A percentile compares a stretch with the other conserved stretches of the same genome.
These are phyloP conservation scores for Athripsodes cinereus DNA, from an alignment of 2,888 invertebrate genomes.

Conservation along the genomic window DNA sequence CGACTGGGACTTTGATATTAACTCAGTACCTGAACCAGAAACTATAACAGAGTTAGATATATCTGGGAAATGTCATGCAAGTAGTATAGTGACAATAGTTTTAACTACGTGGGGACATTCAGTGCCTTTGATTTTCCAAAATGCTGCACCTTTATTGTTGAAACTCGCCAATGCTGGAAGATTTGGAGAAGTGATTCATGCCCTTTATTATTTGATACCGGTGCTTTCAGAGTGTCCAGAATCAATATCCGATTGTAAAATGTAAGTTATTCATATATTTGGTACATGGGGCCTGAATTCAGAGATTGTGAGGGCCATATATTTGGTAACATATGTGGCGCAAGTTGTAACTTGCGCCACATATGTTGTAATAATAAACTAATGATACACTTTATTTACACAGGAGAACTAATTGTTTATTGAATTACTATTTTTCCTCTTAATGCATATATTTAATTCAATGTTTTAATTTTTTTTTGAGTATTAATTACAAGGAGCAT, in stretches of 20 bases:
- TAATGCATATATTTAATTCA: no score
- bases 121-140: constrained; percentile 39
- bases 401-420: no score
- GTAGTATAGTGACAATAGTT: constrained; percentile 32
- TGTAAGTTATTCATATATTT: constrained; percentile 14
- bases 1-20: constrained; percentile 32
- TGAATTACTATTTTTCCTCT: no score
- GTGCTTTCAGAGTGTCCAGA: constrained; percentile 41
- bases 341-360: no score
- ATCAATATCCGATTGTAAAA: constrained; percentile 34
- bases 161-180: constrained; percentile 33
- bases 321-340: not conserved
- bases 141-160: constrained; percentile 36
- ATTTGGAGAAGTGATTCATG: constrained; percentile 37
- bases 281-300: not conserved
- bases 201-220: constrained; percentile 37
- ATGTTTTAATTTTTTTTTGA: no score
- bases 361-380: no score
- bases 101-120: constrained; percentile 42
- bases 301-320: not conserved
- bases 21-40: constrained; percentile 17
- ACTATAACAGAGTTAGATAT: constrained; percentile 13
- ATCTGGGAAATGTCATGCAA: constrained; percentile 24
- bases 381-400: no score
- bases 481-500: no score